A percentile compares a stretch with the other conserved stretches of the same genome.
These are phyloP conservation scores for Ormyrus labotus DNA, from an alignment of 2,888 invertebrate species.

Conservation along the genomic window DNA sequence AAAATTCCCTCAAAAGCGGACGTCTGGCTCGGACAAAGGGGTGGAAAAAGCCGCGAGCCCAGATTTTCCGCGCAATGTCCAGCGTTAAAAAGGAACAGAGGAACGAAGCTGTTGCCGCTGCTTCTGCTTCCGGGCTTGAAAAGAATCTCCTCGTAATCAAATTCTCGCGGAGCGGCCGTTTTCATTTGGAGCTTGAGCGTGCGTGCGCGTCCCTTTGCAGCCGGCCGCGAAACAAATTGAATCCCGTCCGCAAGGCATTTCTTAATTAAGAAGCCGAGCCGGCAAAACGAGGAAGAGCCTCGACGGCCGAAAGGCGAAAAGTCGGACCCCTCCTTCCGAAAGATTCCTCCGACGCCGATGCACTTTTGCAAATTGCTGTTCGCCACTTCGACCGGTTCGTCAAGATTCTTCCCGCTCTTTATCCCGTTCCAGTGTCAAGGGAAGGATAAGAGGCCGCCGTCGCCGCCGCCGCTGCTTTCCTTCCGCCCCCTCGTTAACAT, in stretches of 20 bases:
- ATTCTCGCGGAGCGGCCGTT: conserved; percentile 55
- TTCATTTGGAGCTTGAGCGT: conserved; percentile 59
- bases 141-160: conserved; percentile 55
- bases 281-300: not conserved
- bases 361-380: conserved; percentile 66
- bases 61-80: conserved; percentile 31
- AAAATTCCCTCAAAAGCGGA: not conserved
- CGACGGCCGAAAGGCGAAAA: not conserved
- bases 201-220: conserved; percentile 3
- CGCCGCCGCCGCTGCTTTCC: conserved; percentile 33
- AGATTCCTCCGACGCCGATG: conserved; percentile 53
- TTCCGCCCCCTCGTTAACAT: conserved; percentile 44
- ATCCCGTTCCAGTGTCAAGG: conserved; percentile 29
- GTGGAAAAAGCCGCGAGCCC: not conserved
- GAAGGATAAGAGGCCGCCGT: conserved; percentile 4
- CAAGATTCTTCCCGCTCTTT: conserved; percentile 50
- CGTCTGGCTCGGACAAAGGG: conserved; percentile 1
- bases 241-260: conserved; percentile 64
- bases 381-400: conserved; percentile 58
- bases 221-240: conserved; percentile 59
- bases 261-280: conserved; percentile 63
- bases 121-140: conserved; percentile 2
- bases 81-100: conserved; percentile 28
- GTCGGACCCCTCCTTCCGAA: conserved; percentile 2
- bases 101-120: not conserved